These are phyloP conservation scores for Bothrops alternatus DNA, from an alignment of 2,797 vertebrate species.

Conservation along the genomic window DNA sequence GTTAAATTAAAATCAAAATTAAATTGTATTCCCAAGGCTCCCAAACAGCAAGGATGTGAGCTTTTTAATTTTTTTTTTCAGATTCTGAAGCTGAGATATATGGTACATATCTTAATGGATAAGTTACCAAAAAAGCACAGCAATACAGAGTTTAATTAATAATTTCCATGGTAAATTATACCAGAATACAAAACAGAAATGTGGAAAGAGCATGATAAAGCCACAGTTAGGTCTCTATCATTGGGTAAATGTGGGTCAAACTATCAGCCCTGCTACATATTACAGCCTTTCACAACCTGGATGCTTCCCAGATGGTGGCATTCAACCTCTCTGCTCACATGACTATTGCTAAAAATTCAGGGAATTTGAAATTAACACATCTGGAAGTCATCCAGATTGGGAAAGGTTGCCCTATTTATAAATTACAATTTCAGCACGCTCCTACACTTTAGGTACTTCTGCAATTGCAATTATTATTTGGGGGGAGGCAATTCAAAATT, in stretches of 20 bases:
- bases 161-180: conserved; percentile 11
- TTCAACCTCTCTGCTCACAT: background rate
- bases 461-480: background rate
- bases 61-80: conserved; percentile 10
- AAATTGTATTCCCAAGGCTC: conserved; percentile 16
- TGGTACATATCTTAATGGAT: conserved; percentile 30
- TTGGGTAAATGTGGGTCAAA: background rate
- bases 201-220: conserved; percentile 8
- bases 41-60: conserved; percentile 8
- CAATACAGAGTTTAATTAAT: background rate
- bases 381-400: background rate
- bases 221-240: background rate
- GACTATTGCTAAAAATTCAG: background rate
- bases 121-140: conserved; percentile 1
- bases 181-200: background rate
- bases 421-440: background rate
- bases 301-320: background rate
- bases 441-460: background rate
- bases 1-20: background rate
- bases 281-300: background rate
- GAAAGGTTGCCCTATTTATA: background rate
- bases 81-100: conserved; percentile 2
- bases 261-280: background rate
- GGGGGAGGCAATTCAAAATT: background rate
- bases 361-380: background rate